Conservation (phyloP, 2,888 invertebrate species). For the Acrobasis suavella region DNA sequence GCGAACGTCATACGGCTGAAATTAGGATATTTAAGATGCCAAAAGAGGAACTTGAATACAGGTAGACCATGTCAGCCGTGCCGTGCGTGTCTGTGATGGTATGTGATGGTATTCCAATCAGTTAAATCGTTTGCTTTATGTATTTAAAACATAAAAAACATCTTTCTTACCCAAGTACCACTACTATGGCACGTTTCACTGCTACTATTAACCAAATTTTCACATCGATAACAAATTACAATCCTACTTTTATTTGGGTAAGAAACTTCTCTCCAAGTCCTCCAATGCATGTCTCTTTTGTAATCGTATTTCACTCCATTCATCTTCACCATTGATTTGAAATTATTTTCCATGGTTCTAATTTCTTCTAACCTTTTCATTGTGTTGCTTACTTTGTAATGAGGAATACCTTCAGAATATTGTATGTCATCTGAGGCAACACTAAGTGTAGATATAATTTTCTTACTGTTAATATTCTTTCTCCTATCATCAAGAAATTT, state of each 20-base stretch:
- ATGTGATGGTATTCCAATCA: too few species aligned
- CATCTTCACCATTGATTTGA: constrained; percentile 50
- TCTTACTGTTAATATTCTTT: constrained; percentile 28
- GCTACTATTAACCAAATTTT: constrained; percentile 38
- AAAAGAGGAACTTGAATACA: too few species aligned
- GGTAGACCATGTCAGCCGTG: too few species aligned
- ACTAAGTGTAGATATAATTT: constrained; percentile 24
- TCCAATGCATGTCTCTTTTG: constrained; percentile 58
- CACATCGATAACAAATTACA: constrained; percentile 52
- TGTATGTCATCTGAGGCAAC: constrained; percentile 36
- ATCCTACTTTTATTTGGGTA: constrained; percentile 34
- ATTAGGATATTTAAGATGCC: too few species aligned
- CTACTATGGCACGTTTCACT: constrained; percentile 40
- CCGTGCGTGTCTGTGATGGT: too few species aligned
- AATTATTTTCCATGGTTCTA: constrained; percentile 45
- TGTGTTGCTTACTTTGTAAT: constrained; percentile 36
- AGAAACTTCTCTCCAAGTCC: constrained; percentile 58
- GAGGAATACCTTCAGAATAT: constrained; percentile 45
- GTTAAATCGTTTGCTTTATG: too few species aligned
- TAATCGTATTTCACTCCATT: constrained; percentile 51
- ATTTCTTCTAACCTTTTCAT: constrained; percentile 31
- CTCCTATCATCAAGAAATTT: constrained; percentile 34
- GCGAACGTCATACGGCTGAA: too few species aligned
- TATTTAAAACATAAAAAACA: background rate
- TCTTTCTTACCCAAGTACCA: constrained; percentile 57